Percentiles rank a stretch among this genome's conserved stretches.
These are phyloP conservation scores for Eupeodes corollae DNA, from an alignment of 1,140 invertebrate species.

Conservation along the genomic window DNA sequence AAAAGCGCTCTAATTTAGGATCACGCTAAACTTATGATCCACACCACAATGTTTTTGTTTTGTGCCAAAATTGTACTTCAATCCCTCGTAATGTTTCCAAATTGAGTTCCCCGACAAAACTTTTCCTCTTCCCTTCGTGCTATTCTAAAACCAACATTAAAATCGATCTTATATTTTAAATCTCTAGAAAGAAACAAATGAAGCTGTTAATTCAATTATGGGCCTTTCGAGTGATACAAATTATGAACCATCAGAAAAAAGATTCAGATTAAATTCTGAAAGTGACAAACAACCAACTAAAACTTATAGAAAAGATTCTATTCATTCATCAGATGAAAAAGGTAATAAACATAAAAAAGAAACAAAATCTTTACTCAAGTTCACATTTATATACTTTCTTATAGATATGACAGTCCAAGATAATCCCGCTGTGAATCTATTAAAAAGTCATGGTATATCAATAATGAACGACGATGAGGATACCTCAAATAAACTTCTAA, in stretches of 20 bases:
- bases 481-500: constrained; percentile 44
- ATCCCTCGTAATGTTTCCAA: too few species aligned
- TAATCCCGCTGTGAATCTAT: constrained; percentile 44
- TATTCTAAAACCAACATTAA: too few species aligned
- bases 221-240: background rate
- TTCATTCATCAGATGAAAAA: constrained; percentile 14
- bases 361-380: too few species aligned
- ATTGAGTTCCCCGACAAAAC: too few species aligned
- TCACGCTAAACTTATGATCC: too few species aligned
- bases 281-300: background rate
- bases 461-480: constrained; percentile 63
- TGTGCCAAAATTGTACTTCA: too few species aligned
- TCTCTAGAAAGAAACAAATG: constrained; percentile 29
- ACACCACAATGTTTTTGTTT: too few species aligned
- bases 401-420: constrained; percentile 10
- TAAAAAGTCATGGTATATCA: constrained; percentile 69
- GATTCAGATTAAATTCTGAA: background rate
- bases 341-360: constrained; percentile 19
- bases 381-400: too few species aligned
- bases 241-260: background rate
- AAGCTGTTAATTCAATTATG: constrained; percentile 35
- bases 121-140: too few species aligned
- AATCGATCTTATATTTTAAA: too few species aligned
- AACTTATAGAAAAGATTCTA: constrained; percentile 1
- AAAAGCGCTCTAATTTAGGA: too few species aligned